Evolutionary conservation across 2,888 invertebrate genomes (phyloP), one percentile per base, ranked within the genome.

Genomic region (Rotaria sp.): DNA sequence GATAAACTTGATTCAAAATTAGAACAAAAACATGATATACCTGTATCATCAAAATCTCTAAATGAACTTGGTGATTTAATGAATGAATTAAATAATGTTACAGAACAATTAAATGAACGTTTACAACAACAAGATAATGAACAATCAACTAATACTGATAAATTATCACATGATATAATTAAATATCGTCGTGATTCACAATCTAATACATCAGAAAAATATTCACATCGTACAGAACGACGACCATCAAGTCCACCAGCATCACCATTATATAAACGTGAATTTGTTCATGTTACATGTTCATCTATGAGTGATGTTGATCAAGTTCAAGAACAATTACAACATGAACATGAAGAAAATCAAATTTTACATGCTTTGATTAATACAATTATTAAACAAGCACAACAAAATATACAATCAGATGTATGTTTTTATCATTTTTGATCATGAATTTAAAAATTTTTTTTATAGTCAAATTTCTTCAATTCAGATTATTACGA

Each of bases 221-320:
- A 80, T 26, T 24, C 41, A 26, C 80, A 45, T 80, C 80, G 15
- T 26, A 41, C 1, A 0, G 80, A 45, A 45, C 80, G 80, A 24
- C 80, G 80, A n/a, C 80, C 80, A 15, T 80, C 45, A 13, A 80
- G 80, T n/a, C 80, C 80, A 80, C 80, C 80, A 80, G 15, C 26
- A 45, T 45, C 80, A 45, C 80, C 80, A 45, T 45, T 45, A 45
- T 4, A 26, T 26, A 80, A 45, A 80, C 7, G 45, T n/a, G 26
- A 80, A n/a, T 80, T 80, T 45, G 26, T 80, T 80, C 45, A 41
- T 45, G 26, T 45, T 1, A 45, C 80, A n/a, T 45, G 41, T n/a
- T 45, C 45, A 80, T 80, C 80, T 4, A 80, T 80, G 80, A 80
- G 15, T n/a, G 80, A 80, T 80, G 80, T 80, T 80, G 80, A 80